These are phyloP conservation scores for Serinus canaria DNA, from an alignment of 2,113 vertebrate genomes.

Conservation along the genomic window DNA sequence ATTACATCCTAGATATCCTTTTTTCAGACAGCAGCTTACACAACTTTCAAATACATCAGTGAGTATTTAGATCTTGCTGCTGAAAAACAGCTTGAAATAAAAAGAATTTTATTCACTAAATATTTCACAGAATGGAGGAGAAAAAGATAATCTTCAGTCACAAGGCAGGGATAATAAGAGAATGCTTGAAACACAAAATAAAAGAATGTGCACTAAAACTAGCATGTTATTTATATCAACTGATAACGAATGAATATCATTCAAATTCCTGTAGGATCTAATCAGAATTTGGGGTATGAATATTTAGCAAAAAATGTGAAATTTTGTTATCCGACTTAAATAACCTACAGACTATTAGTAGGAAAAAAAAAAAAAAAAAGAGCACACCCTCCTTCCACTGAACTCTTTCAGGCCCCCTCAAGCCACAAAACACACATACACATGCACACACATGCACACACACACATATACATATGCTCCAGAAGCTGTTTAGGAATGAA, in stretches of 20 bases:
- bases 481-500: not conserved
- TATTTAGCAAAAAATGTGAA: not conserved
- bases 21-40: not conserved
- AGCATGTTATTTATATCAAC: not conserved
- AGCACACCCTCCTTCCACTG: fast-evolving
- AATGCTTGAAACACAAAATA: not conserved
- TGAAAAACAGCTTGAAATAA: not conserved
- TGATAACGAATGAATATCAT: not conserved
- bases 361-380: not conserved
- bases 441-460: fast-evolving
- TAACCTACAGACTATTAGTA: not conserved
- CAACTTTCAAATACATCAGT: not conserved
- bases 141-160: not conserved
- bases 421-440: no score
- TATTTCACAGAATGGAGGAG: not conserved
- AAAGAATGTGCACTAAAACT: not conserved
- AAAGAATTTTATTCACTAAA: not conserved
- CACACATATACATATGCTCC: fast-evolving
- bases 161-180: not conserved
- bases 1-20: not conserved
- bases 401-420: not conserved
- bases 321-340: not conserved
- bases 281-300: not conserved
- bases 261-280: not conserved
- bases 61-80: not conserved